Evolutionary conservation across 2,113 vertebrate species (phyloP).

Genomic region (Corydoras maculifer): DNA sequence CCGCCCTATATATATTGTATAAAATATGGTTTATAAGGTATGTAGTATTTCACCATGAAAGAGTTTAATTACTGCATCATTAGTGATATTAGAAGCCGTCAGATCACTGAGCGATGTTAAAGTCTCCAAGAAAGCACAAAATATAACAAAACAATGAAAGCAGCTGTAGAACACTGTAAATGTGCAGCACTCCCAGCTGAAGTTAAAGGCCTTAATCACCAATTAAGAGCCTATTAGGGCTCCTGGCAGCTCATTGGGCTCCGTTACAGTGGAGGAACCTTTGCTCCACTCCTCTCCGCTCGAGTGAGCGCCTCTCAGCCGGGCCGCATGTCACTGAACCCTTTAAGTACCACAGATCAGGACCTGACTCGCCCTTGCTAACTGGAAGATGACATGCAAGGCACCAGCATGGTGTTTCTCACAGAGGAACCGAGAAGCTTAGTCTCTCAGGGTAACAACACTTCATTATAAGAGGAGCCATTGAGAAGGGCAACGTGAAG

Average conservation of each 20-base stretch:
- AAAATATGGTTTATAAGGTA: no score
- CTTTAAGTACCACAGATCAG: slow-evolving; percentile 61
- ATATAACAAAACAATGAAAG: no score
- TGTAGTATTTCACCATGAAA: no score
- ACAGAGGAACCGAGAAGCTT: slow-evolving; percentile 57
- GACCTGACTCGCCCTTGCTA: slow-evolving; percentile 79
- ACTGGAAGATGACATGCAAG: slow-evolving; percentile 47
- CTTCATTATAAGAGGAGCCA: slow-evolving; percentile 74
- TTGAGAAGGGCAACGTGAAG: background rate
- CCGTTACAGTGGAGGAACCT: slow-evolving; percentile 63
- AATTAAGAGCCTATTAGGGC: slow-evolving; percentile 87
- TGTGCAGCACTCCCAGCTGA: background rate
- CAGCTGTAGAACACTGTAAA: no score
- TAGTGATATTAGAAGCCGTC: no score
- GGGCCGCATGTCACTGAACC: slow-evolving; percentile 36
- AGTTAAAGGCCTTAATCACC: slow-evolving; percentile 73
- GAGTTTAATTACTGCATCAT: no score
- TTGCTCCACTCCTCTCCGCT: slow-evolving; percentile 62
- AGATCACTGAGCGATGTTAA: slow-evolving; percentile 15
- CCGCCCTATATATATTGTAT: no score
- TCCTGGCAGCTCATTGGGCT: slow-evolving; percentile 78
- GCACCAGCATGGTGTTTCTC: slow-evolving; percentile 16
- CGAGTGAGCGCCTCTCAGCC: slow-evolving; percentile 67
- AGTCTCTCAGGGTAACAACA: slow-evolving; percentile 70
- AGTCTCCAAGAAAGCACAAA: slow-evolving; percentile 40